A percentile compares a stretch with the other conserved stretches of the same genome.
Evolutionary conservation across 92 coral and sea anemone species (phyloP).

Genomic region (Porites evermanni): DNA sequence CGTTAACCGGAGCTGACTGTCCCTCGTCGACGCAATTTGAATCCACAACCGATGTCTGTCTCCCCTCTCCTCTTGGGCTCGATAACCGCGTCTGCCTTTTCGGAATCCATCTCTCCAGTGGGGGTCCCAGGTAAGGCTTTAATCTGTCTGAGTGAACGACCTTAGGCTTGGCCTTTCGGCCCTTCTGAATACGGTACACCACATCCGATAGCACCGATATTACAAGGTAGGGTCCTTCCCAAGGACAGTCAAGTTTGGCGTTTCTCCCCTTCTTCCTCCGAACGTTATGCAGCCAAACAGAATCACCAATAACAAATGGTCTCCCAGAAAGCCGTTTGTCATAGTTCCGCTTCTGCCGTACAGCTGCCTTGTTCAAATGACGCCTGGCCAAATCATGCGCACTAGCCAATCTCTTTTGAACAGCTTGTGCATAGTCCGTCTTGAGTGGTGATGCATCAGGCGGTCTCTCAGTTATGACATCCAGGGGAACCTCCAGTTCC

Average conservation of each 20-base stretch:
- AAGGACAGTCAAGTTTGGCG: neutral
- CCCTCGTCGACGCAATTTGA: too few relatives aligned
- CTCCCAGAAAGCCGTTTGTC: constrained; percentile 9
- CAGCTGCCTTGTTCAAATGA: too few relatives aligned
- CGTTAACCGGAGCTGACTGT: too few relatives aligned
- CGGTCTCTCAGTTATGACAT: neutral
- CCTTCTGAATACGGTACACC: neutral
- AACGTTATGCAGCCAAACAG: too few relatives aligned
- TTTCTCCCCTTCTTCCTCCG: neutral
- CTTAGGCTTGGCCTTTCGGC: neutral
- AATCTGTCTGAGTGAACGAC: neutral
- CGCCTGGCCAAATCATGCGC: too few relatives aligned
- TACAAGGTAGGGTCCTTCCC: neutral
- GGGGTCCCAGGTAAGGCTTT: too few relatives aligned
- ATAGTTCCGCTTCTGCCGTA: neutral
- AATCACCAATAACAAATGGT: neutral
- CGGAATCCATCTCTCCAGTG: too few relatives aligned
- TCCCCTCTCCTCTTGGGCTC: too few relatives aligned
- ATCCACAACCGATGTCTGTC: too few relatives aligned
- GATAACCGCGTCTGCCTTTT: too few relatives aligned
- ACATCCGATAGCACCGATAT: neutral
- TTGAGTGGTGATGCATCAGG: neutral
- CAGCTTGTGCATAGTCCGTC: neutral
- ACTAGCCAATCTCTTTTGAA: neutral
- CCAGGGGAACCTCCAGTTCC: too few relatives aligned